These are phyloP conservation scores for Melanaphis sacchari DNA, from an alignment of 1,140 invertebrate species.

Conservation along the genomic window DNA sequence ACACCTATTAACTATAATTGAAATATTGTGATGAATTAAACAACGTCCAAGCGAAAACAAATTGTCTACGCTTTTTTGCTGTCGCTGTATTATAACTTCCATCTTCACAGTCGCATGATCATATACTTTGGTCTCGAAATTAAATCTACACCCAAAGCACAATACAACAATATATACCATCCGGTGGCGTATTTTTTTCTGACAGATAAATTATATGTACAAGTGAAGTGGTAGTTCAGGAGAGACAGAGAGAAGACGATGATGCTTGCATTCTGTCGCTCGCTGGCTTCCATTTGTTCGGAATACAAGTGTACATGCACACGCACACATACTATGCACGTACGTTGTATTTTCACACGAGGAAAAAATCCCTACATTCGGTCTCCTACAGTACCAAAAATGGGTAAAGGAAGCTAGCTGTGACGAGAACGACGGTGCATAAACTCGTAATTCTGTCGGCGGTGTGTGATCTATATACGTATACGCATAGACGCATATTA, in stretches of 20 bases:
- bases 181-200: constrained; percentile 8
- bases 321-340: not conserved
- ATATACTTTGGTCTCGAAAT: not conserved
- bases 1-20: not conserved
- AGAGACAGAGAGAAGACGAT: not conserved
- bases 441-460: not conserved
- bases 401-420: not conserved
- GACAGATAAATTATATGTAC: constrained; percentile 41
- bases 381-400: not conserved
- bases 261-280: not conserved
- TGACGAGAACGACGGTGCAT: not conserved
- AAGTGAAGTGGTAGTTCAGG: not conserved
- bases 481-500: not conserved
- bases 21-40: constrained; percentile 8
- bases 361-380: not conserved
- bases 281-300: not conserved
- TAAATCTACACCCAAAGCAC: not conserved
- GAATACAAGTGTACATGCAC: constrained; percentile 30
- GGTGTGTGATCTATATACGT: not conserved
- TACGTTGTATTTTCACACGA: not conserved
- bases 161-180: constrained; percentile 1
- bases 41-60: not conserved
- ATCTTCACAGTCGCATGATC: not conserved
- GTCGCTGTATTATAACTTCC: not conserved
- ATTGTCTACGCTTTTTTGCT: not conserved